These are phyloP conservation scores for Pterocles burchelli DNA, from an alignment of 2,113 vertebrate species.

Conservation along the genomic window DNA sequence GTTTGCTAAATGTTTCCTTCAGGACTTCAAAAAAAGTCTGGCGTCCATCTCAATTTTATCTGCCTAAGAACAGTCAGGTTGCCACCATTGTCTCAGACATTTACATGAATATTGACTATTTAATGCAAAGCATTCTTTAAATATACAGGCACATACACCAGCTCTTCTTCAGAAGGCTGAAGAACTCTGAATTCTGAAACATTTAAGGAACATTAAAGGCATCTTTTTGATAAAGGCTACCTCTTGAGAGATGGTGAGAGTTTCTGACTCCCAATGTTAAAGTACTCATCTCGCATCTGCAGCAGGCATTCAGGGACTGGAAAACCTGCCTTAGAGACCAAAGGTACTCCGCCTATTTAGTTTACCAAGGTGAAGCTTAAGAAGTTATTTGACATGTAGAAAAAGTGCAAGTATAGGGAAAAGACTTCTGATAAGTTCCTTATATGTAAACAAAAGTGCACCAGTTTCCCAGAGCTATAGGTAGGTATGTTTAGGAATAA, in stretches of 20 bases:
- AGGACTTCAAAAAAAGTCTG: not conserved
- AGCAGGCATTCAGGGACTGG: not conserved
- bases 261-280: not conserved
- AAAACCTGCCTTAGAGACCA: not conserved
- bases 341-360: not conserved
- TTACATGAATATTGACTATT: constrained; percentile 42
- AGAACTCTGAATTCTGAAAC: not conserved
- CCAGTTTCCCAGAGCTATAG: not conserved
- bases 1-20: not conserved
- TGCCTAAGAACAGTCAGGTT: not conserved
- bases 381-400: not conserved
- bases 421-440: not conserved
- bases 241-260: not conserved
- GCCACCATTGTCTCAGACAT: not conserved
- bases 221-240: not conserved
- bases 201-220: constrained; percentile 3
- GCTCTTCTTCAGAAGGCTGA: not conserved
- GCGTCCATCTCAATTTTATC: not conserved
- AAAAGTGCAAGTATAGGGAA: not conserved
- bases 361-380: not conserved
- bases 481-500: not conserved
- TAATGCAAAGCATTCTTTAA: constrained; percentile 25
- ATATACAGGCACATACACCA: not conserved
- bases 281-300: not conserved
- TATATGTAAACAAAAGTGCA: not conserved